A percentile compares a stretch with the other conserved stretches of the same genome.
These are phyloP conservation scores for Papilio machaon DNA, from an alignment of 1,140 invertebrate genomes.

Conservation along the genomic window DNA sequence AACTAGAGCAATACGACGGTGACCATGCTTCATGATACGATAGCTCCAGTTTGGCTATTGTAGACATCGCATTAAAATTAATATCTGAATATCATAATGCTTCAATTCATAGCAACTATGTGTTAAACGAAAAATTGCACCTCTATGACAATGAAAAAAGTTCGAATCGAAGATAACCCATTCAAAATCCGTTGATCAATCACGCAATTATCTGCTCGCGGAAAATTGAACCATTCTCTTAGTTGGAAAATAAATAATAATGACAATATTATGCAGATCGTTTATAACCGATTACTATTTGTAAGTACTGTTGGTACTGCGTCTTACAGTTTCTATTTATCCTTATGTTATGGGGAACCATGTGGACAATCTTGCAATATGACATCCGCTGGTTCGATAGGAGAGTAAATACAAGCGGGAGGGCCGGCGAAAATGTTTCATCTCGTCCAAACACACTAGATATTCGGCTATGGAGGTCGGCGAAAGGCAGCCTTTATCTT, in stretches of 20 bases:
- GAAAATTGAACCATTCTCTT: background rate
- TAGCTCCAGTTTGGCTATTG: background rate
- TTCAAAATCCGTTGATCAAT: background rate
- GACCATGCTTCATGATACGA: constrained; percentile 18
- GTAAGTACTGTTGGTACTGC: background rate
- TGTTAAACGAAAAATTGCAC: no score
- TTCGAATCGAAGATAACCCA: background rate
- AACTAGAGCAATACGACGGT: constrained; percentile 44
- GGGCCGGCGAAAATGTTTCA: background rate
- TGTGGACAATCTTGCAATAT: background rate
- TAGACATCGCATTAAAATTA: background rate
- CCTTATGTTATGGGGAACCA: background rate
- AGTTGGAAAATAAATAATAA: background rate
- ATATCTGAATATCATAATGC: background rate
- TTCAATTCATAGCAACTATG: background rate
- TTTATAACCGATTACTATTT: background rate
- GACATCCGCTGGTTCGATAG: constrained; percentile 15
- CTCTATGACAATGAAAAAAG: background rate
- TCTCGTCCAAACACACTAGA: constrained; percentile 30
- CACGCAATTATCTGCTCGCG: no score
- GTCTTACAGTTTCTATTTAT: background rate
- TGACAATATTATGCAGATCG: background rate
- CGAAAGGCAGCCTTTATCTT: constrained; percentile 46
- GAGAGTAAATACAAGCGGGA: constrained; percentile 20
- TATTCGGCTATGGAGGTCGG: constrained; percentile 42